Base-by-base conservation (phyloP, 2,888 invertebrate genomes). In the Mesoligia furuncula region DNA sequence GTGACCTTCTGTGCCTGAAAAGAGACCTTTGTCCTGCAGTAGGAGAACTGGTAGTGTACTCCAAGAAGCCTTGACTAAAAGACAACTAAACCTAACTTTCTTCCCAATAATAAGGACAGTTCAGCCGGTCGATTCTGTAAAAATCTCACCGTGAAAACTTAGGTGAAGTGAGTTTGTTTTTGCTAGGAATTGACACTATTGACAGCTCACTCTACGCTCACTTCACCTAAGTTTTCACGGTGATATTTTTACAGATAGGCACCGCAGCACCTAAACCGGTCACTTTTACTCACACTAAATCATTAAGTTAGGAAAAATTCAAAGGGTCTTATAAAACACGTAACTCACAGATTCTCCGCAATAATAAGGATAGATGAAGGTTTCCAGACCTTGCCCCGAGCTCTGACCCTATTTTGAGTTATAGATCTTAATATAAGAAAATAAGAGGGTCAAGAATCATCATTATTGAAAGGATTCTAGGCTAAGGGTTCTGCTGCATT, bases 381-480 rank as follows among this genome's bases (percentile, higher is more conserved):
- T 62, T 27, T 57, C 20, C 36, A 61, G 77, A 70, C 80, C 75
- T 65, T 64, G 74, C 75, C 73, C 72, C 45, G 27, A 61, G 79
- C 64, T 70, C 67, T 73, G 70, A 80, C 83, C 81, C 75, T 39
- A 75, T 81, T 79, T 79, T 86, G 86, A 86, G 81, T 88, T 84
- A 87, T 87, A 77, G 85, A 81, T 17, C 61, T 68, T 83, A 73
- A 82, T 87, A 75, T 79, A 62, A 24, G 59, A 75, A 77, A 79
- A 75, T 62, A 68, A 20, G 74, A 71, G 72, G 67, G 70, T 39
- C 51, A 70, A 77, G 67, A 81, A 61, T 80, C 71, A 70, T 77
- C 72, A 42, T 73, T 84, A 81, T 75, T 72, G 75, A 54, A 64
- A 69, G 45, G 51, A 64, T 75, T 54, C 24, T 45, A 36, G 68